Conservation (phyloP, 2,113 vertebrate species). For the Pelodiscus sinensis region DNA sequence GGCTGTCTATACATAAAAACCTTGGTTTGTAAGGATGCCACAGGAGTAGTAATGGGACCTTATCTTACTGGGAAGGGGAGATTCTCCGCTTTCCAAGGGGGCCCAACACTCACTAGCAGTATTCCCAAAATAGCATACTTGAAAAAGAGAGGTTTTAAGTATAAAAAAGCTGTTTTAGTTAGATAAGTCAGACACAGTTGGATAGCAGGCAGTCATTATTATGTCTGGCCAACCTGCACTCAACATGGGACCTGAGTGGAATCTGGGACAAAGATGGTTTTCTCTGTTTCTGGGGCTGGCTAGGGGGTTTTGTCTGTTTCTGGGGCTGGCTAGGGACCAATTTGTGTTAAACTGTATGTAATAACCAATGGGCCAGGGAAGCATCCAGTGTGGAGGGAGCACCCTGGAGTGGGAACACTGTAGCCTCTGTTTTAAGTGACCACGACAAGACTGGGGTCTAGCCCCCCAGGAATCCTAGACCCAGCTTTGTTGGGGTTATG, state of each 20-base stretch:
- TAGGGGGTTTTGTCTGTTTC: not conserved
- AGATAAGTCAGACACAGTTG: not conserved
- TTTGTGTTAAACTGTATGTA: too few species aligned
- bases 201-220: not conserved
- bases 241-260: not conserved
- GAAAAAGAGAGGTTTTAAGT: not conserved
- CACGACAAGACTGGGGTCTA: too few species aligned
- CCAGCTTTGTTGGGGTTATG: too few species aligned
- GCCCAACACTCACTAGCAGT: not conserved
- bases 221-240: not conserved
- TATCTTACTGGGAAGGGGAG: not conserved
- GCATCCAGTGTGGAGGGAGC: too few species aligned
- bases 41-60: not conserved
- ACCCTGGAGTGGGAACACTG: too few species aligned
- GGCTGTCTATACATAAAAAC: not conserved
- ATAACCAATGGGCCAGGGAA: too few species aligned
- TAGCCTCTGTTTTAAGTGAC: too few species aligned
- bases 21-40: not conserved
- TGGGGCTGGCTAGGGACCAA: not conserved
- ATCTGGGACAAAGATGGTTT: not conserved
- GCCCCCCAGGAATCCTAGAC: too few species aligned
- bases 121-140: not conserved
- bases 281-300: not conserved
- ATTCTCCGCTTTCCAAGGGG: not conserved
- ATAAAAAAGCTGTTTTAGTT: not conserved